These are phyloP conservation scores for Andrena haemorrhoa DNA, from an alignment of 2,888 invertebrate genomes.

Conservation along the genomic window DNA sequence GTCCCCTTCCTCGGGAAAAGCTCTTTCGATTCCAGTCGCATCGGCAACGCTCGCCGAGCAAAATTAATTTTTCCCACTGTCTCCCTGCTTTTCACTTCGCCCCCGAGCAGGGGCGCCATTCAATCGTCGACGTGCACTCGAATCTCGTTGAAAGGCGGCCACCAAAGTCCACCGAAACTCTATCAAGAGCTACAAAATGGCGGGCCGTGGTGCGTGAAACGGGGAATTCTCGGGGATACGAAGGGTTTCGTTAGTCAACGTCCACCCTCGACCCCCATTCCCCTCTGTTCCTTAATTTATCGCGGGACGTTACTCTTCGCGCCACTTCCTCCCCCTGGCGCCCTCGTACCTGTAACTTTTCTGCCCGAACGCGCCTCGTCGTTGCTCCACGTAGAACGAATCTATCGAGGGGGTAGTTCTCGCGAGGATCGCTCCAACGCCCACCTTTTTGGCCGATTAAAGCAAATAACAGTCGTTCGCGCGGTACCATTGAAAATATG, in stretches of 20 bases:
- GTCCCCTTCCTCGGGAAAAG: constrained; percentile 5
- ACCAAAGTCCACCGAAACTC: constrained; percentile 17
- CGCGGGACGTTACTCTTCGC: constrained; percentile 12
- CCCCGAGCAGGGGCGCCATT: constrained; percentile 18
- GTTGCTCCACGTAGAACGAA: constrained; percentile 18
- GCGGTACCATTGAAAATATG: constrained; percentile 46
- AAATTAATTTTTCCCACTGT: constrained; percentile 45
- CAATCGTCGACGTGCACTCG: constrained; percentile 20
- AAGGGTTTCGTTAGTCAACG: constrained; percentile 56
- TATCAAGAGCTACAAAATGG: constrained; percentile 58
- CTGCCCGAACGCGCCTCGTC: constrained; percentile 1
- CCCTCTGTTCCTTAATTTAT: constrained; percentile 33
- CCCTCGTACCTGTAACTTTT: not conserved
- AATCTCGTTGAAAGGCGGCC: constrained; percentile 35
- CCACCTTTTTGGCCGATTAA: constrained; percentile 30
- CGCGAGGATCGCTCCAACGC: constrained; percentile 15
- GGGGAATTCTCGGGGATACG: constrained; percentile 22
- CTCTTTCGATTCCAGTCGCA: constrained; percentile 31
- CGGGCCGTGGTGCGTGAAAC: constrained; percentile 26
- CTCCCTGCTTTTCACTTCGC: constrained; percentile 33
- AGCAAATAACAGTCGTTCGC: constrained; percentile 36
- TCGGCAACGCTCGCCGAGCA: constrained; percentile 15
- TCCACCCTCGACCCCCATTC: not conserved
- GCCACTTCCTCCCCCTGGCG: not conserved
- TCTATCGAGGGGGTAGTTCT: constrained; percentile 38